A percentile compares a stretch with the other conserved stretches of the same genome.
Evolutionary conservation across 1,140 invertebrate genomes (phyloP).

Genomic region (Manduca sexta): DNA sequence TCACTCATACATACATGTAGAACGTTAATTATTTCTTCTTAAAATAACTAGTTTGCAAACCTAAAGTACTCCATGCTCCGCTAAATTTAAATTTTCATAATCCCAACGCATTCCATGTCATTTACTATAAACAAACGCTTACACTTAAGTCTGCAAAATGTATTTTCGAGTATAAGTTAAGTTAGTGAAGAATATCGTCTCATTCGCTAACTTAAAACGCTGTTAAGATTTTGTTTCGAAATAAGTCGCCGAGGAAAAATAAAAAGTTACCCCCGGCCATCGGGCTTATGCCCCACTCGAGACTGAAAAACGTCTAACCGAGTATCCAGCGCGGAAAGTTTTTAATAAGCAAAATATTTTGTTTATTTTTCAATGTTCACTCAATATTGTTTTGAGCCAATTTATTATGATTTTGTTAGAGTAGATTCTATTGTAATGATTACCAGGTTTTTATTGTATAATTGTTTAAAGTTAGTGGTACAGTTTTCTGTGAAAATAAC

Average conservation of each 20-base stretch:
- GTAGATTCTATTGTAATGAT: no score
- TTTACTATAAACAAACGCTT: not conserved
- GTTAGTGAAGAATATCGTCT: constrained; percentile 17
- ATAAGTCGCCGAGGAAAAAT: constrained; percentile 28
- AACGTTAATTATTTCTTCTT: no score
- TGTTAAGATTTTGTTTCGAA: constrained; percentile 28
- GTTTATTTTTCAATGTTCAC: constrained; percentile 8
- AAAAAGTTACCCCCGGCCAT: constrained; percentile 20
- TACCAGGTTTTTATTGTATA: no score
- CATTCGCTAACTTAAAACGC: constrained; percentile 28
- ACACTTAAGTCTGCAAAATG: not conserved
- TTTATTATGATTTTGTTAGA: no score
- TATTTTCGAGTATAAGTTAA: constrained; percentile 14
- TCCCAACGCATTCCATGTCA: no score
- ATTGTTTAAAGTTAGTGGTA: no score
- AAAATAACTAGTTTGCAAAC: no score
- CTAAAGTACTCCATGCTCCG: no score
- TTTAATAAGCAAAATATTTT: constrained; percentile 33
- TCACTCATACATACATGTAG: no score
- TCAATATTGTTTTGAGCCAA: no score
- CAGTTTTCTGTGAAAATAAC: no score
- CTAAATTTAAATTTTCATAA: no score
- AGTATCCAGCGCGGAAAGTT: constrained; percentile 16
- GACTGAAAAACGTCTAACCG: constrained; percentile 16
- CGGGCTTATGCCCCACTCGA: constrained; percentile 26